A percentile compares a stretch with the other conserved stretches of the same genome.
These are phyloP conservation scores for Pagetopsis macropterus DNA, from an alignment of 2,797 vertebrate species.

Conservation along the genomic window DNA sequence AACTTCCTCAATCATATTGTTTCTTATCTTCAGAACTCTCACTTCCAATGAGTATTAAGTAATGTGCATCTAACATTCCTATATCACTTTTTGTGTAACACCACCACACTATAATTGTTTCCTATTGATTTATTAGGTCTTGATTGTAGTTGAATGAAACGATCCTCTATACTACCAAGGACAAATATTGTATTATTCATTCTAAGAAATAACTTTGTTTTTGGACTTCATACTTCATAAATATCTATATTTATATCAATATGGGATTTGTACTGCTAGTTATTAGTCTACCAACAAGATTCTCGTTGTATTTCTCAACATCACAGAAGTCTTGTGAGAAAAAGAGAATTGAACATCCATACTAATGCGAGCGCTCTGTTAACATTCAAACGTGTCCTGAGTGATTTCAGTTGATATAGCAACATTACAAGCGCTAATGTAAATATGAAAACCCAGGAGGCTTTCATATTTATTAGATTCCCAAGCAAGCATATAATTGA, in stretches of 20 bases:
- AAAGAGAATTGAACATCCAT: slow-evolving; percentile 14
- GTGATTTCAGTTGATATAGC: slow-evolving; percentile 35
- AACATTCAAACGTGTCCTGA: slow-evolving; percentile 34
- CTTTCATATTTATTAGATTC: slow-evolving; percentile 47
- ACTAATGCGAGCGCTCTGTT: not conserved
- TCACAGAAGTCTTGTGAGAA: slow-evolving; percentile 27
- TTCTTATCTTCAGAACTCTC: not conserved
- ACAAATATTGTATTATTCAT: not conserved
- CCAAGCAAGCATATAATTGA: slow-evolving; percentile 45
- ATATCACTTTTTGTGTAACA: not conserved
- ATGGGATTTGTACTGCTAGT: not conserved
- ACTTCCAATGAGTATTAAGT: slow-evolving; percentile 4
- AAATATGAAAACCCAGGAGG: slow-evolving; percentile 48
- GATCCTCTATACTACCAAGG: not conserved
- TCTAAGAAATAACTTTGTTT: not conserved
- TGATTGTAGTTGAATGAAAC: not conserved
- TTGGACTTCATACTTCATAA: not conserved
- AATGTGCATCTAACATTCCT: not conserved
- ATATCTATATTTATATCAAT: not conserved
- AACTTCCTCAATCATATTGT: too few species aligned
- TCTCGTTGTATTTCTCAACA: slow-evolving; percentile 13
- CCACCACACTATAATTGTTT: not conserved
- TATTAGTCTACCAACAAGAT: slow-evolving; percentile 2
- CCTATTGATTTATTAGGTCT: not conserved
- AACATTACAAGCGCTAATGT: slow-evolving; percentile 31